Evolutionary conservation across 2,888 invertebrate species (phyloP).

Genomic region (Leptinotarsa tumamoca): DNA sequence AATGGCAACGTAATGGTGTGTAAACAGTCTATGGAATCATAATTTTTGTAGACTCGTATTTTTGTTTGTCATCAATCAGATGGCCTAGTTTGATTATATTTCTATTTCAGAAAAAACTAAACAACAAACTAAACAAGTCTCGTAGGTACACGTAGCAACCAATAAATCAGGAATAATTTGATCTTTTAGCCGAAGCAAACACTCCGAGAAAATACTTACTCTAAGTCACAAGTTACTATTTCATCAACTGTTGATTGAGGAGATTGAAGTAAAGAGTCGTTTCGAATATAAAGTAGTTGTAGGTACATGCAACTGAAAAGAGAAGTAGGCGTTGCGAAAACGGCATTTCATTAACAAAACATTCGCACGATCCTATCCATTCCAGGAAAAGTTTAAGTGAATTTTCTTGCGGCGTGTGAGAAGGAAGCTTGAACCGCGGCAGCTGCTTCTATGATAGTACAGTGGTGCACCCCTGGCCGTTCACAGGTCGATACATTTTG

Average conservation of each 20-base stretch:
- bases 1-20: no score
- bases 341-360: slow-evolving; percentile 54
- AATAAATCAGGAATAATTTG: no score
- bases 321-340: slow-evolving; percentile 51
- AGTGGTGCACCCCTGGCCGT: no score
- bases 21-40: no score
- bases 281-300: slow-evolving; percentile 50
- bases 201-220: background rate
- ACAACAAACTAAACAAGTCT: no score
- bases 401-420: slow-evolving; percentile 28
- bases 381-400: slow-evolving; percentile 40
- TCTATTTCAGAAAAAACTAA: no score
- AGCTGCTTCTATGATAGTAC: slow-evolving; percentile 22
- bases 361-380: slow-evolving; percentile 45
- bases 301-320: slow-evolving; percentile 48
- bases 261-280: slow-evolving; percentile 44
- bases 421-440: background rate
- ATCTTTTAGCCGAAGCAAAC: no score
- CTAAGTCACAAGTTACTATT: background rate
- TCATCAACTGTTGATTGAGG: slow-evolving; percentile 41
- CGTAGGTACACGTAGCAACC: no score
- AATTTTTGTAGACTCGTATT: no score
- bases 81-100: no score
- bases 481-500: no score
- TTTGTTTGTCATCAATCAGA: no score